phyloP scores from a whole-genome alignment of 2,797 vertebrate species.

The Pseudomugil gertrudae region DNA sequence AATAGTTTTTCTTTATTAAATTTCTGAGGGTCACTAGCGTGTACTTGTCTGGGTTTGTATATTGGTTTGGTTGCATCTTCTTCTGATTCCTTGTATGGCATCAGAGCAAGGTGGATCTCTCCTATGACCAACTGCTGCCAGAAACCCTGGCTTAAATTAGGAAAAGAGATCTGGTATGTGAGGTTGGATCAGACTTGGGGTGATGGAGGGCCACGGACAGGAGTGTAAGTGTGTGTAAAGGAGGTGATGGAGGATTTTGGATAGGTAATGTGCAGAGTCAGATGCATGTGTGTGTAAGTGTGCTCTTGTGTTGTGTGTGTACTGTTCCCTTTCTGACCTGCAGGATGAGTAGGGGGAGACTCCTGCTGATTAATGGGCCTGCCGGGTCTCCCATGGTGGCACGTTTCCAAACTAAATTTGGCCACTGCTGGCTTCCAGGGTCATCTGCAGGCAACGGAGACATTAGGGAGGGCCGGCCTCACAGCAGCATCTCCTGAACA shows the following conservation, averaged over 20 bases:
- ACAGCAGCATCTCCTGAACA: conserved; percentile 71
- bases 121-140: conserved; percentile 52
- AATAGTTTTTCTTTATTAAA: conserved; percentile 29
- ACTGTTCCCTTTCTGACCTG: conserved; percentile 76
- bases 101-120: conserved; percentile 59
- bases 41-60: conserved; percentile 28
- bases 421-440: conserved; percentile 77
- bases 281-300: conserved; percentile 56
- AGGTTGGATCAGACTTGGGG: conserved; percentile 60
- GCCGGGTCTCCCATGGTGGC: conserved; percentile 80
- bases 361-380: conserved; percentile 83
- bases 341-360: conserved; percentile 73
- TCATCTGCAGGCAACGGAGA: conserved; percentile 82
- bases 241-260: conserved; percentile 64
- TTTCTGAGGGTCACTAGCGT: conserved; percentile 46
- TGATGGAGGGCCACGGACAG: conserved; percentile 63
- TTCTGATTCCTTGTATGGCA: conserved; percentile 24
- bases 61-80: conserved; percentile 19
- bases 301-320: conserved; percentile 41
- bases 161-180: conserved; percentile 54
- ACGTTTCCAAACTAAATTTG: conserved; percentile 84
- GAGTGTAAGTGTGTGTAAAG: conserved; percentile 51
- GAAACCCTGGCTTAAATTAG: conserved; percentile 56
- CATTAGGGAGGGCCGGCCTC: conserved; percentile 77
- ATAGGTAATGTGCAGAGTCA: conserved; percentile 38